These are phyloP conservation scores for Thermophis baileyi DNA, from an alignment of 2,113 vertebrate species.

Conservation along the genomic window DNA sequence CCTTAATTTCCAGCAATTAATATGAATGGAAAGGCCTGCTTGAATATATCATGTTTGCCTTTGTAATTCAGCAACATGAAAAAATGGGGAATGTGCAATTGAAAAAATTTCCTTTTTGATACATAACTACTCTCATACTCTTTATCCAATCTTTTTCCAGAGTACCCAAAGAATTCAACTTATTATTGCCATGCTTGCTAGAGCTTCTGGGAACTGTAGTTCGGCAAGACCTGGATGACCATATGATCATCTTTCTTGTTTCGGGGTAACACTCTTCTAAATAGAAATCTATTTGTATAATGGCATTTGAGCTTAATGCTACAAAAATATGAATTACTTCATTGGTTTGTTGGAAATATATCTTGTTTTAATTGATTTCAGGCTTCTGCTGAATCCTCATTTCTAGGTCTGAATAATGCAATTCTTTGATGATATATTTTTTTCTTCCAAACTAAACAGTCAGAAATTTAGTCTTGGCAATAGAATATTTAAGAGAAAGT, in stretches of 20 bases:
- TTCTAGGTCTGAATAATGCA: neutral
- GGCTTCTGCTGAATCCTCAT: neutral
- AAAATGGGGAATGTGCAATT: neutral
- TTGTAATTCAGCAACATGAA: neutral
- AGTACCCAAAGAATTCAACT: neutral
- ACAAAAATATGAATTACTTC: neutral
- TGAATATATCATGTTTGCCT: neutral
- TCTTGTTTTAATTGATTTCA: neutral
- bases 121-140: neutral
- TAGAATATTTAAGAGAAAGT: conserved; percentile 1
- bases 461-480: neutral
- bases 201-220: neutral
- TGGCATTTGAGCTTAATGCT: neutral
- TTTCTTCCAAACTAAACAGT: neutral
- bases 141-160: neutral
- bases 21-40: neutral
- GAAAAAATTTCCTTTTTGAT: neutral
- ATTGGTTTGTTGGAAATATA: neutral
- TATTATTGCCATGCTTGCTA: neutral
- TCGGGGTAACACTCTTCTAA: neutral
- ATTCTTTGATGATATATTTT: conserved; percentile 3
- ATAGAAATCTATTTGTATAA: neutral
- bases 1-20: neutral
- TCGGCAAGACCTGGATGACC: neutral
- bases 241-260: neutral